Base-by-base conservation (phyloP, 2,797 vertebrate genomes). In the Simalia tracyae region DNA sequence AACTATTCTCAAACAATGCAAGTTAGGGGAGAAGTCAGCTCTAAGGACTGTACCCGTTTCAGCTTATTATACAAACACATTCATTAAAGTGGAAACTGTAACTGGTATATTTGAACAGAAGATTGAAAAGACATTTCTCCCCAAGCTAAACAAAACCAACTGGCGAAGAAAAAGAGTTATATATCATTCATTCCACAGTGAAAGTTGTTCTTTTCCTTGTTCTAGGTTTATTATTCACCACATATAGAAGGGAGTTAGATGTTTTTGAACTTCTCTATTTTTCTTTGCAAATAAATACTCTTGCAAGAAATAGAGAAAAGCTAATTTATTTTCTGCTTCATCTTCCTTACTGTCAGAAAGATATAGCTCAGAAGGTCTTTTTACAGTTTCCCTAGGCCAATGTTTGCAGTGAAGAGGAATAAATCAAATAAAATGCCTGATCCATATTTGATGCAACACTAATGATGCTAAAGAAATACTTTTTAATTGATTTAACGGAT, bases 391-490 rank as follows among this genome's bases (percentile, higher is more conserved):
- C 17, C 26, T 84, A 57, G 31, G 86, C 66, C 66, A 87, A 89
- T 46, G 46, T 46, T 26, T 87, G 46, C 46, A 46, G 36, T 24
- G 46, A 81, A 93, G 50, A 89, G 19, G 17, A 63, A 89, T 60
- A 87, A 91, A 87, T 89, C 84, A 91, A 86, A 89, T n/a, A 76
- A 22, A 87, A 64, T 28, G 12, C 81, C 50, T 86, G 90, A 93
- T 87, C 31, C 50, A 89, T 93, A 86, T 89, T 91, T 91, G 66
- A 89, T 89, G 87, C 86, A 66, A 42, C 31, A 81, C 68, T 66
- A 91, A 93, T 84, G 66, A 91, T 22, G 61, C 54, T 61, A 93
- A 91, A 91, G 66, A 50, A 87, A 87, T 66, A 64, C 66, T 81
- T 89, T 91, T 57, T 59, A 22, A 91, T 93, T 88, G 19, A 88